Base-by-base conservation (phyloP, 2,113 vertebrate genomes). In the Telmatochromis sp. region DNA sequence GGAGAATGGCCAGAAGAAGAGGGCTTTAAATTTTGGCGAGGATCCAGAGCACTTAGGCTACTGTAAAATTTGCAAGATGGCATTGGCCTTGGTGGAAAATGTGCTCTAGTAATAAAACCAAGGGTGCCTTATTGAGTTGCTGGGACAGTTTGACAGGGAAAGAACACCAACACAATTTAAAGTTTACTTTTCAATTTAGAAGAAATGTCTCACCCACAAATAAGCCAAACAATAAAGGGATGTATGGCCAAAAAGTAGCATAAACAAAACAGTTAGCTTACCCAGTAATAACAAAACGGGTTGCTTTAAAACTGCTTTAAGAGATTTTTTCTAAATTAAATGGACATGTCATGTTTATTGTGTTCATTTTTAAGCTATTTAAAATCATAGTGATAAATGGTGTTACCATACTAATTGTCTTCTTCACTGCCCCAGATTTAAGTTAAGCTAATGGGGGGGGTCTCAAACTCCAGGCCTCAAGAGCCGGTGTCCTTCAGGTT, bases 331-430 rank as follows among this genome's bases (percentile, higher is more conserved):
- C 14, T 23, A 0, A 10, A 28, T 75, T 75, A 47, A 73, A 47
- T 47, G 42, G 9, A 73, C 14, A 73, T 26, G 8, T 28, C 6
- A 10, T 73, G 14, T 47, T 45, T 73, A 45, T 45, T 40, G 5
- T 15, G 37, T 45, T 73, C 3, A 45, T 73, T 73, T 73, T 45
- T 73, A 23, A 73, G 68, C 68, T 73, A 73, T 17, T 73, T 73
- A 10, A 15, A 65, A 45, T 9, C 0, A 42, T 45, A 73, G 13
- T 26, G 37, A 26, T 73, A 26, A 23, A 45, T 73, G 40, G 40
- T 70, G 37, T 26, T 73, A 73, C 21, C 65, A 45, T 15, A 9
- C 21, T 73, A 45, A 26, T 9, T 26, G 21, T 26, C 6, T 45
- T 26, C 68, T 42, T 73, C 37, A 45, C 7, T 68, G 63, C 63